Conservation (phyloP, 2,888 invertebrate species). For the Muschampia plurimacula region DNA sequence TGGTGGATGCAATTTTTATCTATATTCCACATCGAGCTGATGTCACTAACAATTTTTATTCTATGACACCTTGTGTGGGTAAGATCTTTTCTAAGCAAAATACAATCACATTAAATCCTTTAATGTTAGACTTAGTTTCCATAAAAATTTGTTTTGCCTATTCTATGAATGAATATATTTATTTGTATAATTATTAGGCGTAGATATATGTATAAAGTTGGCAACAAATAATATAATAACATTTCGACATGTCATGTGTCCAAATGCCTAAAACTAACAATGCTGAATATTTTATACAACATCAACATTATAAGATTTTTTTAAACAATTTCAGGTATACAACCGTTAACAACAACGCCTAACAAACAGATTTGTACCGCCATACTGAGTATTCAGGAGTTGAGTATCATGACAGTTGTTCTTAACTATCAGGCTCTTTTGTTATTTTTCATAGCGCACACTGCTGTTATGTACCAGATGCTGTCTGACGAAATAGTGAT, state of each 20-base stretch:
- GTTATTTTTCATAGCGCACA: slow-evolving; percentile 67
- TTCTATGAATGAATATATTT: too few species aligned
- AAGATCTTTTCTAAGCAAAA: slow-evolving; percentile 45
- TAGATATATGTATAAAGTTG: too few species aligned
- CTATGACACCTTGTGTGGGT: slow-evolving; percentile 72
- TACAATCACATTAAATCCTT: neutral
- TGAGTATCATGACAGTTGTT: slow-evolving; percentile 55
- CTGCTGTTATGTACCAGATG: slow-evolving; percentile 65
- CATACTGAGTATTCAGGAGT: slow-evolving; percentile 59
- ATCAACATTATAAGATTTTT: neutral
- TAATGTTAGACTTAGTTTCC: neutral
- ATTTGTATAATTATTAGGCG: too few species aligned
- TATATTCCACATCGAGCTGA: slow-evolving; percentile 64
- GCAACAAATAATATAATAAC: too few species aligned
- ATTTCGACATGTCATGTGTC: too few species aligned
- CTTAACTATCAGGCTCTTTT: slow-evolving; percentile 69
- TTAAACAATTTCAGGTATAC: slow-evolving; percentile 57
- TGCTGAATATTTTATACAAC: neutral
- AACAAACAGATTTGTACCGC: slow-evolving; percentile 62
- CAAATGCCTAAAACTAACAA: neutral
- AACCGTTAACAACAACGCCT: slow-evolving; percentile 59
- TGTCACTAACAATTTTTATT: slow-evolving; percentile 55
- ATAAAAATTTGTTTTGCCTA: too few species aligned
- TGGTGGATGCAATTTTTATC: slow-evolving; percentile 52
- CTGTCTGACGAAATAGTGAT: slow-evolving; percentile 63